These are phyloP conservation scores for Melanitta fusca DNA, from an alignment of 2,797 vertebrate species.

Conservation along the genomic window DNA sequence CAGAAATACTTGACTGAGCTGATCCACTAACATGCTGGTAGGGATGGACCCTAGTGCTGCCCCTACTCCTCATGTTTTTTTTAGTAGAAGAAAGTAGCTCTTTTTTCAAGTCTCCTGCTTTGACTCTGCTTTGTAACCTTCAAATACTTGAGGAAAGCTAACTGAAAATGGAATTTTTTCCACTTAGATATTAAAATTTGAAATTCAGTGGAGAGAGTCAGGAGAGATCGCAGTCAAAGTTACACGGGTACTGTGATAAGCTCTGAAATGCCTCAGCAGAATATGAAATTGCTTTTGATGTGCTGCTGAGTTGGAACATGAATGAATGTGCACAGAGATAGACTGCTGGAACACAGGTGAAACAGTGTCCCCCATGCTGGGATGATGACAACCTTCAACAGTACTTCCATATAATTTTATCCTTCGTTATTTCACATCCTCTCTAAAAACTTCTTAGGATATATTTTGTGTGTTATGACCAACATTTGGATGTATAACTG, in stretches of 20 bases:
- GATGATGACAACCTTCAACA: background rate
- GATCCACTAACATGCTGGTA: background rate
- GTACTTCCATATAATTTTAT: background rate
- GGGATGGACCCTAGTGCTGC: background rate
- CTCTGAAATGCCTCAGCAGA: slow-evolving; percentile 14
- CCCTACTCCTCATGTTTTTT: background rate
- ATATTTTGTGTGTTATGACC: background rate
- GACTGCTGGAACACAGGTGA: background rate
- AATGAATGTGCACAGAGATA: background rate
- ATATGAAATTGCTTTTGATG: slow-evolving; percentile 29
- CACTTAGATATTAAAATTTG: background rate
- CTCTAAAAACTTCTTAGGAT: background rate
- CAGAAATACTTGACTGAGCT: background rate
- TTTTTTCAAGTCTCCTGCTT: background rate
- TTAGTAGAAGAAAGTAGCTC: background rate
- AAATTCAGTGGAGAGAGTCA: background rate
- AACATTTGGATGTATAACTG: background rate
- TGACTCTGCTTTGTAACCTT: background rate
- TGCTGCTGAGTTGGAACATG: background rate
- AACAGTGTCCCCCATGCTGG: background rate
- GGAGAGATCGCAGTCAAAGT: background rate
- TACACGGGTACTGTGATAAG: background rate
- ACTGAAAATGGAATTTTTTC: background rate
- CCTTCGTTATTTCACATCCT: background rate
- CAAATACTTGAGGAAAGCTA: background rate